Percentiles rank a stretch among this genome's conserved stretches.
Conservation (phyloP, 2,888 invertebrate genomes). For the Ormyrus rosae region DNA sequence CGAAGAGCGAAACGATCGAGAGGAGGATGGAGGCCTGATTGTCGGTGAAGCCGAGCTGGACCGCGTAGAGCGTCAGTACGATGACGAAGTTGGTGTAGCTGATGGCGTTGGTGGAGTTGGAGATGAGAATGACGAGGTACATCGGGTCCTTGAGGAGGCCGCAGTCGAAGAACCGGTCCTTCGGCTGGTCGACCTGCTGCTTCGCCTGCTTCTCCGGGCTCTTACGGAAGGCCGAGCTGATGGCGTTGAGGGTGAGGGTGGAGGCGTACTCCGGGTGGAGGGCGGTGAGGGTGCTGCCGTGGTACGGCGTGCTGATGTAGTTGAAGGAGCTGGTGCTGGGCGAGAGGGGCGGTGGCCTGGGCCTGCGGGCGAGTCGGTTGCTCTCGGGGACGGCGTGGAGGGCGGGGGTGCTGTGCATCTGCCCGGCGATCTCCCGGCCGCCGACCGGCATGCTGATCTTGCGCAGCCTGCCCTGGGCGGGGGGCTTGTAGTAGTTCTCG, state of each 20-base stretch:
- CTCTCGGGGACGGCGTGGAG: slow-evolving; percentile 81
- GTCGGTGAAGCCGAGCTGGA: slow-evolving; percentile 82
- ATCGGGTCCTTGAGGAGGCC: slow-evolving; percentile 86
- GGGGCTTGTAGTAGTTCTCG: slow-evolving; percentile 76
- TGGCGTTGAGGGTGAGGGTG: slow-evolving; percentile 85
- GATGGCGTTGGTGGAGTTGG: slow-evolving; percentile 90
- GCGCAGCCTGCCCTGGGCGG: slow-evolving; percentile 77
- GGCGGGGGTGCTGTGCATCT: slow-evolving; percentile 81
- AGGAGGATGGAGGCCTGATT: slow-evolving; percentile 84
- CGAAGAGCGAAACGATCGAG: slow-evolving; percentile 88
- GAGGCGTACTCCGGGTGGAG: slow-evolving; percentile 86
- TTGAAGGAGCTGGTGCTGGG: slow-evolving; percentile 90
- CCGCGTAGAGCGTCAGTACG: slow-evolving; percentile 86
- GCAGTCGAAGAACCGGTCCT: slow-evolving; percentile 84
- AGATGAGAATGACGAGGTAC: slow-evolving; percentile 88
- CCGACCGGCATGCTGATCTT: slow-evolving; percentile 81
- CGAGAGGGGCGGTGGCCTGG: slow-evolving; percentile 79
- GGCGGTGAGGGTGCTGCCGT: slow-evolving; percentile 87
- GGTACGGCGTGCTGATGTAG: slow-evolving; percentile 90
- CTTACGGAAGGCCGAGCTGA: slow-evolving; percentile 78
- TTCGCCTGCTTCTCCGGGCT: slow-evolving; percentile 67
- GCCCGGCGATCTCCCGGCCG: slow-evolving; percentile 76
- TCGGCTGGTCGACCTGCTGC: slow-evolving; percentile 66
- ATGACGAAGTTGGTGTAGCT: slow-evolving; percentile 93
- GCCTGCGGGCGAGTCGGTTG: slow-evolving; percentile 63